Percentiles rank a stretch among this genome's conserved stretches.
Conservation (phyloP, 2,113 vertebrate species). For the Menura novaehollandiae region DNA sequence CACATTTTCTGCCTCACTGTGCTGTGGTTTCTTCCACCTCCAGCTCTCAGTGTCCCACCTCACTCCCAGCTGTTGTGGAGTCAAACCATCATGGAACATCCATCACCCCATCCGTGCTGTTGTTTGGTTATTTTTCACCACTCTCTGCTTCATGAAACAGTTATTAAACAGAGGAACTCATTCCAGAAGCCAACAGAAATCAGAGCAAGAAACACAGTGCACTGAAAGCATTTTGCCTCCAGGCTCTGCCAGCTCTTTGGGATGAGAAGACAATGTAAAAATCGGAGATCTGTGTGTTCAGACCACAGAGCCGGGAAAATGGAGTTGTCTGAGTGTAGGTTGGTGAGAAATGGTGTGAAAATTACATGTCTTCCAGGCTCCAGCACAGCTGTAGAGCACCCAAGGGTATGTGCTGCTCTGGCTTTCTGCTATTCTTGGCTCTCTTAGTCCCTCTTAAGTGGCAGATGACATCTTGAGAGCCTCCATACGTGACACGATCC, state of each 20-base stretch:
- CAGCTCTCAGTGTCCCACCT: background rate
- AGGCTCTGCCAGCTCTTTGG: background rate
- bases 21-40: background rate
- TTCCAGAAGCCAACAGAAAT: background rate
- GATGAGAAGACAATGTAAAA: constrained; percentile 12
- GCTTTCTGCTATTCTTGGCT: constrained; percentile 61
- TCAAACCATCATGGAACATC: background rate
- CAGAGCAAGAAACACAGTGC: background rate
- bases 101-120: background rate
- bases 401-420: constrained; percentile 14
- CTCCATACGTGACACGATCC: background rate
- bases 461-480: constrained; percentile 52
- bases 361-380: constrained; percentile 39
- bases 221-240: background rate
- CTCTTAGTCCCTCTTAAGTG: constrained; percentile 33
- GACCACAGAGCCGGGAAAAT: constrained; percentile 39
- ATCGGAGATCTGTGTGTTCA: constrained; percentile 1
- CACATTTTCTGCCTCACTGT: background rate
- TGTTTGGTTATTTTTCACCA: background rate
- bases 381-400: constrained; percentile 39
- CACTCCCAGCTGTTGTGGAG: background rate
- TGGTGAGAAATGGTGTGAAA: constrained; percentile 62
- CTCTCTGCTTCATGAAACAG: background rate
- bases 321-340: background rate
- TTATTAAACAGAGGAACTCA: background rate